Evolutionary conservation across 2,113 vertebrate genomes (phyloP).

Genomic region (Esox niger): DNA sequence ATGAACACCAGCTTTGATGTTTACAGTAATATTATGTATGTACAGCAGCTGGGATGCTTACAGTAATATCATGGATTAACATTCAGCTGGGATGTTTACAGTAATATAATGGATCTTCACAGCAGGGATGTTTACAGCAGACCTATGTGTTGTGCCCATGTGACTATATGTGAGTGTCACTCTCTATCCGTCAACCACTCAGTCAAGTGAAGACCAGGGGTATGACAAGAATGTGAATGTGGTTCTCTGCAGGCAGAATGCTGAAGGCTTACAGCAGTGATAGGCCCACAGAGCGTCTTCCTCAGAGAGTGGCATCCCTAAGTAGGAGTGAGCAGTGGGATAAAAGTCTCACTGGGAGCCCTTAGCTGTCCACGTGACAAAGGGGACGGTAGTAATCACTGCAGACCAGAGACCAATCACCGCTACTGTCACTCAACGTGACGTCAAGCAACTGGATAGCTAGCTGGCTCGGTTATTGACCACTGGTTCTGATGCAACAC

Average conservation of each 20-base stretch:
- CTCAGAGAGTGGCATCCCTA: not conserved
- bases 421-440: not conserved
- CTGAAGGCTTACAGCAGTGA: no score
- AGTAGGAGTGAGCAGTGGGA: not conserved
- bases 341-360: not conserved
- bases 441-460: not conserved
- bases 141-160: not conserved
- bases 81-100: no score
- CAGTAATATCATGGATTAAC: no score
- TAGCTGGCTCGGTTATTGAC: constrained; percentile 4
- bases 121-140: not conserved
- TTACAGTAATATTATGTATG: no score
- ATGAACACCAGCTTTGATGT: no score
- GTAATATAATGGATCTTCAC: no score
- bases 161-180: no score
- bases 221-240: not conserved
- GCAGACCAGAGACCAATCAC: not conserved
- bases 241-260: not conserved
- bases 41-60: no score
- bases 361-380: not conserved
- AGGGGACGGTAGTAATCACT: constrained; percentile 2
- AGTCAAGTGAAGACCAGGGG: not conserved
- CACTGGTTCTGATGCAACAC: not conserved
- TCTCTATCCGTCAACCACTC: not conserved
- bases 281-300: not conserved